Conservation (phyloP, 2,888 invertebrate genomes). For the Mythimna pallens region DNA sequence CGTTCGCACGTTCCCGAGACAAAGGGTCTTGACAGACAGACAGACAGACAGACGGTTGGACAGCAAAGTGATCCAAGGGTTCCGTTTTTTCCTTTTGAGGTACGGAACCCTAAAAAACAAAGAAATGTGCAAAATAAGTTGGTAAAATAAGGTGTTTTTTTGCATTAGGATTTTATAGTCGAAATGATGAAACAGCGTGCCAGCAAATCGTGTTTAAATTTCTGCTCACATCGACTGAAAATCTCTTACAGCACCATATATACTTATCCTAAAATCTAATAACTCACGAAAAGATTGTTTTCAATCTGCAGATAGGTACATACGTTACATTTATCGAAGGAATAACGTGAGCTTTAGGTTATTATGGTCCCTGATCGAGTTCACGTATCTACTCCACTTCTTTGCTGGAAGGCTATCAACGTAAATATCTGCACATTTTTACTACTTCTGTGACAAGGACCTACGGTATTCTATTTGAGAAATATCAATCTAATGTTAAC, state of each 20-base stretch:
- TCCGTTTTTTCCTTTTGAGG: too few species aligned
- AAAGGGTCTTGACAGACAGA: too few species aligned
- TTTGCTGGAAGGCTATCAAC: conserved; percentile 87
- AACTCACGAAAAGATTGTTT: conserved; percentile 65
- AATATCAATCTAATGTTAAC: conserved; percentile 44
- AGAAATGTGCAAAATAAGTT: too few species aligned
- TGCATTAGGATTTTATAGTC: background rate
- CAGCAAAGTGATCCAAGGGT: too few species aligned
- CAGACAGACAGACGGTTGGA: too few species aligned
- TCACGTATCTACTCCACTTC: conserved; percentile 88
- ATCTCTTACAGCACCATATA: conserved; percentile 4
- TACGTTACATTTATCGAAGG: conserved; percentile 77
- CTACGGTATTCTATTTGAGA: conserved; percentile 41
- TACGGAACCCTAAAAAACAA: too few species aligned
- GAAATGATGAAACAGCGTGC: background rate
- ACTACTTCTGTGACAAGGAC: conserved; percentile 69
- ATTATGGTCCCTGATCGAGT: conserved; percentile 86
- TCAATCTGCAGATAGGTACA: conserved; percentile 64
- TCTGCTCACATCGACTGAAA: background rate
- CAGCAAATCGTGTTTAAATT: background rate
- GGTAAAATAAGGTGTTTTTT: too few species aligned
- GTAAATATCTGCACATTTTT: conserved; percentile 88
- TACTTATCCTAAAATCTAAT: conserved; percentile 47
- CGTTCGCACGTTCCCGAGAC: too few species aligned
- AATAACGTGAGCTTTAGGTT: conserved; percentile 83